A percentile compares a stretch with the other conserved stretches of the same genome.
phyloP scores from a whole-genome alignment of 2,888 invertebrate genomes.

The Orthosia gothica region DNA sequence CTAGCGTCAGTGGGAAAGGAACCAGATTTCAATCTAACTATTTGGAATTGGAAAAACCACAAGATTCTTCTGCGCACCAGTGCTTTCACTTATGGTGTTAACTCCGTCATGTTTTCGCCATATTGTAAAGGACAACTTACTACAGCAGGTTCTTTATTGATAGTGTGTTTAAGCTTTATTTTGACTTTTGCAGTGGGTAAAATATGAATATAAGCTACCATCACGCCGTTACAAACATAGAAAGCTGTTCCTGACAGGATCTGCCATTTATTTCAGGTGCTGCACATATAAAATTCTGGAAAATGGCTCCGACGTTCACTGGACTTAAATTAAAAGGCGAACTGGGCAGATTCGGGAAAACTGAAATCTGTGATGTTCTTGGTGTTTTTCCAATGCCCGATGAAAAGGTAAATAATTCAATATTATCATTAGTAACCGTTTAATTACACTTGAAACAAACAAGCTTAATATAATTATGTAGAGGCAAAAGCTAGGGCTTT shows the following conservation, averaged over 20 bases:
- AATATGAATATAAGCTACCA: neutral
- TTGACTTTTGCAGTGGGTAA: neutral
- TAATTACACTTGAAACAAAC: neutral
- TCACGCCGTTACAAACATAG: neutral
- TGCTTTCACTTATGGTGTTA: conserved; percentile 96
- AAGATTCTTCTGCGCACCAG: conserved; percentile 95
- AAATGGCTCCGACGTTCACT: conserved; percentile 97
- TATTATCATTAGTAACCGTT: neutral
- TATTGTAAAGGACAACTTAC: conserved; percentile 95
- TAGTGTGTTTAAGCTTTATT: neutral
- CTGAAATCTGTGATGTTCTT: conserved; percentile 97
- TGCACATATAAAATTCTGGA: conserved; percentile 98
- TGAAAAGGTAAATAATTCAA: conserved; percentile 92
- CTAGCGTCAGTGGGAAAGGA: conserved; percentile 96
- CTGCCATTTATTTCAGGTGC: conserved; percentile 86
- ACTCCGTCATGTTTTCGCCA: conserved; percentile 95
- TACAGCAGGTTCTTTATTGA: conserved; percentile 92
- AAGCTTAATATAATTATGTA: neutral
- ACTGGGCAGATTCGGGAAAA: conserved; percentile 97
- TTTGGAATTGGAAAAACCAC: conserved; percentile 97
- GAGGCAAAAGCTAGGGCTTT: too few relatives aligned
- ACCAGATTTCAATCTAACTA: conserved; percentile 96
- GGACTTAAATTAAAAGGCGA: conserved; percentile 97
- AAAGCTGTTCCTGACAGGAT: neutral
- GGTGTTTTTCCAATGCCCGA: conserved; percentile 97